Percentiles rank a stretch among this genome's conserved stretches.
Conservation (phyloP, 2,888 invertebrate genomes). For the Cerceris ruficornis region DNA sequence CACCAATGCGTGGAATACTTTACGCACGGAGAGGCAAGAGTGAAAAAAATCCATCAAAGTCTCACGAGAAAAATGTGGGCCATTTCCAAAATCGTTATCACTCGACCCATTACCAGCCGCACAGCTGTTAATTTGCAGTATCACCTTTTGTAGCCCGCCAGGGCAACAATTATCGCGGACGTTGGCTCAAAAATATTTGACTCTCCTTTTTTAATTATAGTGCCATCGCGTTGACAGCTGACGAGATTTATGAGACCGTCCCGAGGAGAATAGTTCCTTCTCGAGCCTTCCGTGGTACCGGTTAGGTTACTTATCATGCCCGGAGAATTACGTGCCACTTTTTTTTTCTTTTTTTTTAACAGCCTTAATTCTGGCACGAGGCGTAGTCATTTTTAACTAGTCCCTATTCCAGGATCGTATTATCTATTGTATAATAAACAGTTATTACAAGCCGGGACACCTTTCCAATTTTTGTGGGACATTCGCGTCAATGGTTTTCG, state of each 20-base stretch:
- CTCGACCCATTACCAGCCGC: background rate
- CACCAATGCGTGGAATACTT: too few species aligned
- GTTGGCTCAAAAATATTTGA: slow-evolving; percentile 4
- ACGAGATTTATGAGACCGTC: slow-evolving; percentile 32
- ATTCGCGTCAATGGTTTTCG: too few species aligned
- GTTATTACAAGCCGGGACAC: too few species aligned
- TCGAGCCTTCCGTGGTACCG: slow-evolving; percentile 21
- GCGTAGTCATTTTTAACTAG: slow-evolving; percentile 22
- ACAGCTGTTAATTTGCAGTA: slow-evolving; percentile 27
- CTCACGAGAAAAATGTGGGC: too few species aligned
- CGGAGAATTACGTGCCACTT: slow-evolving; percentile 21
- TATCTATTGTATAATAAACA: background rate
- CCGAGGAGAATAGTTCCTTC: slow-evolving; percentile 12
- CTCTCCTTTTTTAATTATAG: slow-evolving; percentile 11
- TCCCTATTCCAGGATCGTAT: background rate
- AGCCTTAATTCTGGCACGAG: slow-evolving; percentile 15
- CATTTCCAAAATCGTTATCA: too few species aligned
- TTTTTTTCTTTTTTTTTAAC: slow-evolving; percentile 25
- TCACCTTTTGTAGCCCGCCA: slow-evolving; percentile 26
- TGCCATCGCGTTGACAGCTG: slow-evolving; percentile 4
- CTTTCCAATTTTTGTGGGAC: too few species aligned
- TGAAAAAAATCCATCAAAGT: too few species aligned
- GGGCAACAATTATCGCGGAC: slow-evolving; percentile 25
- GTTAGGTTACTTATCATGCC: slow-evolving; percentile 45
- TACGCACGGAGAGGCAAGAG: too few species aligned